A percentile compares a stretch with the other conserved stretches of the same genome.
phyloP scores from a whole-genome alignment of 2,797 vertebrate genomes.

The Acipenser transmontanus region DNA sequence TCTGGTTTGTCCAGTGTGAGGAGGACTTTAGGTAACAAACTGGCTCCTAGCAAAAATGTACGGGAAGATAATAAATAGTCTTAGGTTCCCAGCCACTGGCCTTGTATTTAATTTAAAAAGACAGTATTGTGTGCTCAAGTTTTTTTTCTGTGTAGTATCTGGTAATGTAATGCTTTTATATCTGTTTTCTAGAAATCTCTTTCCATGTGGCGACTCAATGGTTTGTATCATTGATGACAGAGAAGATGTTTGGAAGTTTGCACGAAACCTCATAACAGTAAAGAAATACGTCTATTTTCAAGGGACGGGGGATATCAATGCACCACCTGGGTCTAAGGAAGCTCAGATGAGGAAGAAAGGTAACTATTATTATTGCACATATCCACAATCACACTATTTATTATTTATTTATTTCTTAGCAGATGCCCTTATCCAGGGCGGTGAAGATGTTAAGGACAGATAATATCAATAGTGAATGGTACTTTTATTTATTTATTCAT shows the following conservation, averaged over 20 bases:
- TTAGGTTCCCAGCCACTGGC: no score
- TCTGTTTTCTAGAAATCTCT: conserved; percentile 75
- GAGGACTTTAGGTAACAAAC: no score
- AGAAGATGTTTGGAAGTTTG: conserved; percentile 97
- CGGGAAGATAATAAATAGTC: no score
- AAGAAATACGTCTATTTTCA: conserved; percentile 98
- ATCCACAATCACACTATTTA: no score
- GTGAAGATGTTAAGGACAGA: not conserved
- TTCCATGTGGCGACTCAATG: conserved; percentile 96
- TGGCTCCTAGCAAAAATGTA: no score
- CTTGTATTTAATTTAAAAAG: no score
- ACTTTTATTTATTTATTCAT: no score
- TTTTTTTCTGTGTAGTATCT: not conserved
- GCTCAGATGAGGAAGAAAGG: conserved; percentile 72
- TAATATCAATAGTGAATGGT: no score
- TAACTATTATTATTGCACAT: conserved; percentile 32
- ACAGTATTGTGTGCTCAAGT: not conserved
- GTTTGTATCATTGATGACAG: conserved; percentile 97
- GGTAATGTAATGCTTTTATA: not conserved
- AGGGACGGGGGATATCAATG: conserved; percentile 90
- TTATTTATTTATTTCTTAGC: no score
- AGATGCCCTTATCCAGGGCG: no score
- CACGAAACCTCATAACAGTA: conserved; percentile 95
- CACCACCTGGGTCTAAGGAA: conserved; percentile 80
- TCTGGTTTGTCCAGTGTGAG: no score